phyloP scores from a whole-genome alignment of 2,797 vertebrate species.

The Rhabdophis nuchalis region DNA sequence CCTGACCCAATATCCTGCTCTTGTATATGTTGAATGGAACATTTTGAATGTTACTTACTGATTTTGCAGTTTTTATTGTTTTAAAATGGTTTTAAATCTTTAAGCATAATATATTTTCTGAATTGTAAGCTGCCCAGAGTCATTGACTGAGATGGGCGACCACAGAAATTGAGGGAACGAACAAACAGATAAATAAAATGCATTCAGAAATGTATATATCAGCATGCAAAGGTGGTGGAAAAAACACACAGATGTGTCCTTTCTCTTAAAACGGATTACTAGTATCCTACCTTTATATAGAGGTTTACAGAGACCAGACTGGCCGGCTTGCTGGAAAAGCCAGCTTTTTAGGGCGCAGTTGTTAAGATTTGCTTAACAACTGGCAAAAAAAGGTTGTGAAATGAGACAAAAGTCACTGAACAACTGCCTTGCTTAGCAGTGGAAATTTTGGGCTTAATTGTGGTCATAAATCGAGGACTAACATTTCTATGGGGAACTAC shows the following conservation, averaged over 20 bases:
- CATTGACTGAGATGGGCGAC: neutral
- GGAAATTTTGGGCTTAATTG: neutral
- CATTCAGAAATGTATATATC: neutral
- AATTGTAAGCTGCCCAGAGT: neutral
- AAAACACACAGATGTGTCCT: neutral
- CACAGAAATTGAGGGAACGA: neutral
- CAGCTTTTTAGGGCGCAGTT: too few species aligned
- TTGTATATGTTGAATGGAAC: neutral
- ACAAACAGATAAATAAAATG: neutral
- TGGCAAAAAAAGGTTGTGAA: neutral
- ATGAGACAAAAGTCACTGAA: neutral
- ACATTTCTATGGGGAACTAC: neutral
- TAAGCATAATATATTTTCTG: neutral
- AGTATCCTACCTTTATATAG: neutral
- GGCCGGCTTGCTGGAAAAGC: too few species aligned
- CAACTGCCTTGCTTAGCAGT: neutral
- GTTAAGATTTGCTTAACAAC: too few species aligned
- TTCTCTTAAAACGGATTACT: neutral
- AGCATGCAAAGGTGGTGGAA: neutral
- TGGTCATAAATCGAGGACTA: neutral
- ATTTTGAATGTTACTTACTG: neutral
- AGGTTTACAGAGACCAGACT: too few species aligned
- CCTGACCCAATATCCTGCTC: neutral
- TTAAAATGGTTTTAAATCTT: neutral
- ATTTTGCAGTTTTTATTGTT: neutral